Evolutionary conservation across 2,797 vertebrate genomes (phyloP).

Genomic region (Halcyon leucocephala): DNA sequence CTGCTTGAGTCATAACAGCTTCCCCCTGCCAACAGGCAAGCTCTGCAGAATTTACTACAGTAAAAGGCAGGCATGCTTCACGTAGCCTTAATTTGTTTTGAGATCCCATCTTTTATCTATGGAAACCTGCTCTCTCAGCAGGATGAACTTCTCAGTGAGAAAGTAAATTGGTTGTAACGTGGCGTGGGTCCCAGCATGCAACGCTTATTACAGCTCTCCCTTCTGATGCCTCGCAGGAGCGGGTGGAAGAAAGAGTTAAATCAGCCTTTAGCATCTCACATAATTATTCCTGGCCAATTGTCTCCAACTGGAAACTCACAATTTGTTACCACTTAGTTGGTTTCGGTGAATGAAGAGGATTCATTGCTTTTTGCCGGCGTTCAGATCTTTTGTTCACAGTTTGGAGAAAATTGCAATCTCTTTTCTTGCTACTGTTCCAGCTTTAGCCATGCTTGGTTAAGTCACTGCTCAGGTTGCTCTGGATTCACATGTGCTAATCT

Average conservation of each 20-base stretch:
- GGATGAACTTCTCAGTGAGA: constrained; percentile 18
- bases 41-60: constrained; percentile 29
- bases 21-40: constrained; percentile 11
- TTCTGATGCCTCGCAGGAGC: not conserved
- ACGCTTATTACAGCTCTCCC: not conserved
- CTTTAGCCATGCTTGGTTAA: constrained; percentile 71
- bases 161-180: constrained; percentile 33
- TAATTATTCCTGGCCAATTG: constrained; percentile 31
- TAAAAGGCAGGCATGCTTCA: constrained; percentile 44
- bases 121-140: constrained; percentile 59
- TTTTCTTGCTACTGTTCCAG: constrained; percentile 68
- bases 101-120: constrained; percentile 49
- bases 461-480: not conserved
- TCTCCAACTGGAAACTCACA: constrained; percentile 36
- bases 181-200: not conserved
- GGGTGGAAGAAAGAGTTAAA: constrained; percentile 34
- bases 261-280: not conserved
- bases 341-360: constrained; percentile 62
- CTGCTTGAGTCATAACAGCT: constrained; percentile 27
- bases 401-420: constrained; percentile 56
- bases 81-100: constrained; percentile 38
- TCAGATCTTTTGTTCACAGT: constrained; percentile 37
- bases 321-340: constrained; percentile 69
- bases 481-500: not conserved
- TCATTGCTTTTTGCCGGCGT: not conserved